Conservation (phyloP, 2,113 vertebrate genomes). For the Labeo rohita region DNA sequence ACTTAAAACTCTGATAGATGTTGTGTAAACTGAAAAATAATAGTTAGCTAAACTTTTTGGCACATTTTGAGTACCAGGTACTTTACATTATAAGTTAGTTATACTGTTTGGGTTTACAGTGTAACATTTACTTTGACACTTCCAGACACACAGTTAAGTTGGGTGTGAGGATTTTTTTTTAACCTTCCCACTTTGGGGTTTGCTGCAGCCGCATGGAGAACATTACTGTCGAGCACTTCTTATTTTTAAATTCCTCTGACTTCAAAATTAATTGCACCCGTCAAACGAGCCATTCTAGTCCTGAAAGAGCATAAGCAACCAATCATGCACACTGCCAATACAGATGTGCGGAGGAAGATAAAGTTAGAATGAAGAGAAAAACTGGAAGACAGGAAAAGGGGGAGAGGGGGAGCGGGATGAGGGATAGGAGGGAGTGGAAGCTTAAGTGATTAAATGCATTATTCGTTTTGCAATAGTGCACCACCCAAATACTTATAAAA, state of each 20-base stretch:
- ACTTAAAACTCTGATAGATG: too few species aligned
- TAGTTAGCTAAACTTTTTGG: too few species aligned
- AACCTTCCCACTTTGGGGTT: neutral
- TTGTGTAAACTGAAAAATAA: too few species aligned
- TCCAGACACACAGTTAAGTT: neutral
- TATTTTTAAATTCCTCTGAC: neutral
- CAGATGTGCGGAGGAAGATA: conserved; percentile 71
- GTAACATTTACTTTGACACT: neutral
- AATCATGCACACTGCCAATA: conserved; percentile 60
- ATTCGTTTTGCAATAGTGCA: conserved; percentile 53
- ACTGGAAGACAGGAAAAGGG: conserved; percentile 38
- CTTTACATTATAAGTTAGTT: too few species aligned
- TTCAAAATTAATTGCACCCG: neutral
- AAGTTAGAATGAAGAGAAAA: neutral
- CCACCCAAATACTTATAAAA: conserved; percentile 58
- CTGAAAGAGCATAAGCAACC: conserved; percentile 23
- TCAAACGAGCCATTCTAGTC: neutral
- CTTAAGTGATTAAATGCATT: conserved; percentile 41
- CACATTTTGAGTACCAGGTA: too few species aligned
- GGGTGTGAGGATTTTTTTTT: neutral
- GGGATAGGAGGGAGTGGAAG: conserved; percentile 22
- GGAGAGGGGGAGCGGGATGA: neutral
- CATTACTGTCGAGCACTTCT: neutral
- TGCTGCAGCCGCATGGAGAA: neutral
- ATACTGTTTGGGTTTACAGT: too few species aligned